A percentile compares a stretch with the other conserved stretches of the same genome.
Conservation (phyloP, 1,140 invertebrate genomes). For the Tetramorium simillimum region DNA sequence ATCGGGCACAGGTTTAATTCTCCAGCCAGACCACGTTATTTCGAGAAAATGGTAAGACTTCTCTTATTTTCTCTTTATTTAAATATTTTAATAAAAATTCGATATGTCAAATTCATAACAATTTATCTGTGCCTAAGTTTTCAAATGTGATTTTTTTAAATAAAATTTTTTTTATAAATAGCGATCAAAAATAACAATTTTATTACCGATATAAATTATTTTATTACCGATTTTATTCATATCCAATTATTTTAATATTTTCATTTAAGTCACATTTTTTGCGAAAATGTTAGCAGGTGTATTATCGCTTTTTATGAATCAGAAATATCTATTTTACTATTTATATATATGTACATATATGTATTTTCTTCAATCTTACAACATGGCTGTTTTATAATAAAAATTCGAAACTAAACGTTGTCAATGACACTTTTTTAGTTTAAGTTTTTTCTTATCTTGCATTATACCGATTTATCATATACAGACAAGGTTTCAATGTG, state of each 20-base stretch:
- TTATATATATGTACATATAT: not conserved
- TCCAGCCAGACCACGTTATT: not conserved
- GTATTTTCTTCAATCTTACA: not conserved
- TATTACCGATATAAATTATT: too few relatives aligned
- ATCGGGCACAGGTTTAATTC: not conserved
- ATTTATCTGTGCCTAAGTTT: not conserved
- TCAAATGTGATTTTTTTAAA: not conserved
- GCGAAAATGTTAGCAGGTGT: not conserved
- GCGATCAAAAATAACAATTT: not conserved
- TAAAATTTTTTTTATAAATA: not conserved
- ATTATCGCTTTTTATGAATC: not conserved
- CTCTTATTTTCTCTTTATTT: not conserved
- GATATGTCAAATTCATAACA: not conserved
- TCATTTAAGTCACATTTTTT: not conserved
- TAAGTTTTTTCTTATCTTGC: not conserved
- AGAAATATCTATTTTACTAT: not conserved
- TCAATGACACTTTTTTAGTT: constrained; percentile 1
- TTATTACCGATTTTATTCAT: not conserved
- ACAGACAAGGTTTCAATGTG: not conserved
- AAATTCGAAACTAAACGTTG: not conserved
- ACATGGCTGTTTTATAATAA: not conserved
- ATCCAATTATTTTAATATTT: not conserved
- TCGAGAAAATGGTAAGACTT: constrained; percentile 36
- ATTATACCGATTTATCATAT: not conserved
- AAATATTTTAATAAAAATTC: not conserved